phyloP scores from a whole-genome alignment of 2,888 invertebrate species.

The Coelinius sp. region DNA sequence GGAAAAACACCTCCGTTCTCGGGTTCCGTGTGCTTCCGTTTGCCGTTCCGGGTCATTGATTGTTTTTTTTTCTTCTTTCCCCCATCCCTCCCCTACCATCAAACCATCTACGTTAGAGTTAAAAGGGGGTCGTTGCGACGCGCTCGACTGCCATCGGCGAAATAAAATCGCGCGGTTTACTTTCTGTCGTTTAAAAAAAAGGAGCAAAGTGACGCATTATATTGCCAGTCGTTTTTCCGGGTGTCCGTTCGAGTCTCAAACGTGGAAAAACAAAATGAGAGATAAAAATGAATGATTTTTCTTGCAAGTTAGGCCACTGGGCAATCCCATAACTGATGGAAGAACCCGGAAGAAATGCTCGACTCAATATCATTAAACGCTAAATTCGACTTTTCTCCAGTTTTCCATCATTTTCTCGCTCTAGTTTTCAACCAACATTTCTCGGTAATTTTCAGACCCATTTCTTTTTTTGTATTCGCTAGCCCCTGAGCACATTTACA shows the following conservation, averaged over 20 bases:
- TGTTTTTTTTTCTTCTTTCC: not conserved
- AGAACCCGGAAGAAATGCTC: not conserved
- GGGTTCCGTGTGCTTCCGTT: not conserved
- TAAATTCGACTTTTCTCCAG: not conserved
- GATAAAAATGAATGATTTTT: slow-evolving; percentile 4
- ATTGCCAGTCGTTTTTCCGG: not conserved
- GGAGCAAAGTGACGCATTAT: not conserved
- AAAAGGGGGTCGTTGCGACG: slow-evolving; percentile 16
- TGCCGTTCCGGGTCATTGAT: slow-evolving; percentile 23
- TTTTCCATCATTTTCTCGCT: not conserved
- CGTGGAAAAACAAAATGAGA: not conserved
- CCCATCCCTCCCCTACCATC: not conserved
- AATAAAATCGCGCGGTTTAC: slow-evolving; percentile 26
- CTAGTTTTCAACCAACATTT: not conserved
- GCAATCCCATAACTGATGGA: no score
- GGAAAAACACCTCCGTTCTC: not conserved
- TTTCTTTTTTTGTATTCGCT: not conserved
- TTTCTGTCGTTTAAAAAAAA: not conserved
- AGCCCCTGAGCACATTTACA: slow-evolving; percentile 12
- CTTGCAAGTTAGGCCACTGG: no score
- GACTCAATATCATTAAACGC: slow-evolving; percentile 6
- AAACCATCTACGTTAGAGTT: no score
- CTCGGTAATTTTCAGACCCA: not conserved
- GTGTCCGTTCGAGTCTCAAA: not conserved
- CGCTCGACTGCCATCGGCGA: not conserved